These are phyloP conservation scores for Actinostola sp. DNA, from an alignment of 92 coral and sea anemone genomes.

Conservation along the genomic window DNA sequence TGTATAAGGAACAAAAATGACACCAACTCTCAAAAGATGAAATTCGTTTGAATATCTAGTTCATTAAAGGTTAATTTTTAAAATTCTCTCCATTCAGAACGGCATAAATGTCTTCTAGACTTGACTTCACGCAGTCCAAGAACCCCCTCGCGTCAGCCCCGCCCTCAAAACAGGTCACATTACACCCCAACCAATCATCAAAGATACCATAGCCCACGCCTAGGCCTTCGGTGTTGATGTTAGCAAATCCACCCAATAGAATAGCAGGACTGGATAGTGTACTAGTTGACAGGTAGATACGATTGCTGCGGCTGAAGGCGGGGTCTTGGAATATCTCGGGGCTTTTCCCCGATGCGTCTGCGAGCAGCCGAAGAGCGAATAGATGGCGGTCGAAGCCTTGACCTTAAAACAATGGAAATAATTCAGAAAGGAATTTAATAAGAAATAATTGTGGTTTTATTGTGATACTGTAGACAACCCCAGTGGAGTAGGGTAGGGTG, in stretches of 20 bases:
- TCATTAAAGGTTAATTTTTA: slow-evolving; percentile 44
- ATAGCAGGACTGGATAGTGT: slow-evolving; percentile 91
- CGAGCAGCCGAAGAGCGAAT: slow-evolving; percentile 82
- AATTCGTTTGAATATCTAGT: background rate
- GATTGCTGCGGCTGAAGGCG: slow-evolving; percentile 80
- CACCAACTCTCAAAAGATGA: background rate
- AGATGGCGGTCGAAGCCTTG: slow-evolving; percentile 99
- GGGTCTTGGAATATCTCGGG: slow-evolving; percentile 90
- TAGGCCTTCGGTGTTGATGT: slow-evolving; percentile 92
- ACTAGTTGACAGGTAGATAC: slow-evolving; percentile 87
- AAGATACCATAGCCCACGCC: slow-evolving; percentile 87
- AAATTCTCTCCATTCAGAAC: slow-evolving; percentile 94
- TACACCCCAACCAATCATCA: slow-evolving; percentile 83
- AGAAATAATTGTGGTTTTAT: too few relatives aligned
- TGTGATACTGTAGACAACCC: background rate
- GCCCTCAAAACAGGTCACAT: slow-evolving; percentile 79
- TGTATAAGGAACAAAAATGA: too few relatives aligned
- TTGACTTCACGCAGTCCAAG: slow-evolving; percentile 74
- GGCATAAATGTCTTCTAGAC: slow-evolving; percentile 80
- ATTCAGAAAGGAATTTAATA: background rate
- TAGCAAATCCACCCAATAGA: slow-evolving; percentile 93
- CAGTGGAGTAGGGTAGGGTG: too few relatives aligned
- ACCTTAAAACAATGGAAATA: slow-evolving; percentile 52
- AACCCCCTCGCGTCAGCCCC: slow-evolving; percentile 78
- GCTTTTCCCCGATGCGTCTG: slow-evolving; percentile 68